Evolutionary conservation across 2,113 vertebrate genomes (phyloP).

Genomic region (Lycocorax pyrrhopterus): DNA sequence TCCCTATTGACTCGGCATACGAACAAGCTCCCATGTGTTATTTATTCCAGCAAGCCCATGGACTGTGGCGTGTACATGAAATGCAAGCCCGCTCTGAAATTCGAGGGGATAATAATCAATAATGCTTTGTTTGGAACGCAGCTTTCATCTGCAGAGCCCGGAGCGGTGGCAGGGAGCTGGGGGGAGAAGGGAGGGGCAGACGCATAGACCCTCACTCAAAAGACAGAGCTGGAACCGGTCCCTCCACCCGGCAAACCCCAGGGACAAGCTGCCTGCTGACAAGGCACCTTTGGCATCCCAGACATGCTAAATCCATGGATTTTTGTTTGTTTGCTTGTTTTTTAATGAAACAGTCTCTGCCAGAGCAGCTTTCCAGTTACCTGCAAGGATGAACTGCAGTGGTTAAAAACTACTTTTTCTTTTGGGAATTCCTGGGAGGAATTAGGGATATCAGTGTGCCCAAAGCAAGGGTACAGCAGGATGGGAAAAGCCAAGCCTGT

Average conservation of each 20-base stretch:
- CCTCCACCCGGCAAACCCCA: background rate
- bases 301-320: background rate
- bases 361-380: background rate
- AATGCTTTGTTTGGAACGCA: background rate
- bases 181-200: too few relatives aligned
- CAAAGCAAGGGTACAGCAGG: background rate
- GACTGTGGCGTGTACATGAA: background rate
- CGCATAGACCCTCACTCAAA: background rate
- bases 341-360: background rate
- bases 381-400: background rate
- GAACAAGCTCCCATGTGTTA: slow-evolving; percentile 47
- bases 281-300: background rate
- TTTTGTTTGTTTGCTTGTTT: background rate
- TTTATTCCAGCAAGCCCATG: slow-evolving; percentile 38
- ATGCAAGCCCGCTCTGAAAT: background rate
- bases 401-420: background rate
- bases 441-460: background rate
- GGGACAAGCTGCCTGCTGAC: background rate
- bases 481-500: background rate
- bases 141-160: background rate
- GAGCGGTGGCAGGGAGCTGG: background rate
- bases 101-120: slow-evolving; percentile 30
- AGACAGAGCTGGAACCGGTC: background rate
- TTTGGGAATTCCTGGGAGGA: background rate
- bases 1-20: slow-evolving; percentile 37